phyloP scores from a whole-genome alignment of 1,140 invertebrate species.

The Chymomyza costata region DNA sequence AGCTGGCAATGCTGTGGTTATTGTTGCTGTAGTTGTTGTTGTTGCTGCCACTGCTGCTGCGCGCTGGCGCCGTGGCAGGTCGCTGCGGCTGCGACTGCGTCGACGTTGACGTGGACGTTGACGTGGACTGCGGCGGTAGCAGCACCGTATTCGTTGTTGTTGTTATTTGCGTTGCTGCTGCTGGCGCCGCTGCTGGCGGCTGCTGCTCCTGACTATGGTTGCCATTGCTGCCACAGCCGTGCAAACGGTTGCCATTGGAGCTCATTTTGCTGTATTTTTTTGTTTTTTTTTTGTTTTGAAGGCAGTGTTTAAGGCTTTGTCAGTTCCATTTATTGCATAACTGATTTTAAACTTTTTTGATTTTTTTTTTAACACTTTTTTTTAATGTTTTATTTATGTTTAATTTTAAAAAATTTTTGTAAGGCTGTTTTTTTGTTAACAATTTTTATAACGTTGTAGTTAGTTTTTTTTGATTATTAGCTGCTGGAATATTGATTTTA shows the following conservation, averaged over 20 bases:
- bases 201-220: slow-evolving; percentile 21
- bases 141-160: slow-evolving; percentile 24
- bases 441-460: too few relatives aligned
- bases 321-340: slow-evolving; percentile 5
- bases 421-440: too few relatives aligned
- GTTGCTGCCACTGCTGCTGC: slow-evolving; percentile 24
- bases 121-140: slow-evolving; percentile 4
- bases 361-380: slow-evolving; percentile 6
- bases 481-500: too few relatives aligned
- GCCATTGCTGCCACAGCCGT: slow-evolving; percentile 14
- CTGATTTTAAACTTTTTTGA: slow-evolving; percentile 1
- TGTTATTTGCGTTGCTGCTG: neutral
- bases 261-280: slow-evolving; percentile 9
- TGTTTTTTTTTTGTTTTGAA: slow-evolving; percentile 1
- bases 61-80: slow-evolving; percentile 46
- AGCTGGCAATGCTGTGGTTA: slow-evolving; percentile 21
- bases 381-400: slow-evolving; percentile 4
- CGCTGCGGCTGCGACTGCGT: slow-evolving; percentile 16
- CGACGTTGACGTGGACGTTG: slow-evolving; percentile 22
- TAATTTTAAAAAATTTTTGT: too few relatives aligned
- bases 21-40: slow-evolving; percentile 23
- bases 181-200: slow-evolving; percentile 7
- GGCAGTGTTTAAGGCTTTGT: neutral
- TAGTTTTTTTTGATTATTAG: too few relatives aligned
- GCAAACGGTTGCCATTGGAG: slow-evolving; percentile 4